Evolutionary conservation across 2,888 invertebrate species (phyloP), one percentile per base, ranked within the genome.

Genomic region (Scaeva pyrastri): DNA sequence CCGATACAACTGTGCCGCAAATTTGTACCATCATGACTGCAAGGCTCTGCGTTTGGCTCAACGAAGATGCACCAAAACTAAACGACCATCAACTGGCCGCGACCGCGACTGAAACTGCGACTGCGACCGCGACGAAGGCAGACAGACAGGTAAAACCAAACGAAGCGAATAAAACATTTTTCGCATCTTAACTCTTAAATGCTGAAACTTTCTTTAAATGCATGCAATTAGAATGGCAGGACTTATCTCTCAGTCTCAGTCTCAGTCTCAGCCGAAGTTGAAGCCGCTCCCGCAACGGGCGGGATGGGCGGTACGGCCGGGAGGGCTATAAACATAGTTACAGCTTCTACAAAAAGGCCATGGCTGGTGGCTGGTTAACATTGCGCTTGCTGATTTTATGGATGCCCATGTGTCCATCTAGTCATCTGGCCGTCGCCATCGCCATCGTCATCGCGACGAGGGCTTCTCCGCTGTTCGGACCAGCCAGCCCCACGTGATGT

Each of bases 141-240:
- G 23, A 41, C 26, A 39, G 43, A 74, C 74, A 64, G 64, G 45
- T 56, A 75, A 36, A 70, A 39, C 74, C 43, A 75, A 76, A 41
- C 72, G 80, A 76, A 55, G 52, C 76, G 68, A 81, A 80, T 70
- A 85, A 85, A 80, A 73, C 85, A 85, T 80, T 76, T 68, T 80
- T 76, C 75, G 80, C 84, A 76, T 81, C 80, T 81, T 70, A 75
- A 70, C 81, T 77, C 77, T 72, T 73, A 70, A 77, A 77, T 72
- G 74, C 71, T 78, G 78, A 50, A 82, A 82, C 86, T 86, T 81
- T 82, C 82, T 77, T 86, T 82, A 86, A 86, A 86, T 86, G 86
- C 86, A 86, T 86, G 81, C 82, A 86, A 86, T 86, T 86, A 86
- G 86, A 86, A 82, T 86, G 77, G 70, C 82, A 82, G 86, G 82